These are phyloP conservation scores for Scelioninae gen. 1 DNA, from an alignment of 2,888 invertebrate genomes.

Conservation along the genomic window DNA sequence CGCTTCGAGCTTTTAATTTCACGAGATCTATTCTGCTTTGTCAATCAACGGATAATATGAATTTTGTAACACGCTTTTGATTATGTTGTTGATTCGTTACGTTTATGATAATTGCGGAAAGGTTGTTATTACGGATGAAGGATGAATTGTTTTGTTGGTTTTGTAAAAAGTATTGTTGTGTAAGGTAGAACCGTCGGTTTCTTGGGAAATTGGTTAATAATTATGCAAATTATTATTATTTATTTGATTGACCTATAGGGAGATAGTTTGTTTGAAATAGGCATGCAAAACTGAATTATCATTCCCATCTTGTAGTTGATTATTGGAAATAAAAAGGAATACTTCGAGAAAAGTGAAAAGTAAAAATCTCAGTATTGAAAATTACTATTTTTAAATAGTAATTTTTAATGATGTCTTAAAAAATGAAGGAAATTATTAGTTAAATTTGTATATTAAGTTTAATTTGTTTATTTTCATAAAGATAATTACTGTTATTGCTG, in stretches of 20 bases:
- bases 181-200: slow-evolving; percentile 8
- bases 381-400: too few species aligned
- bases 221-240: slow-evolving; percentile 25
- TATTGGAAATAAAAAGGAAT: too few species aligned
- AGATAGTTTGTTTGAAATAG: background rate
- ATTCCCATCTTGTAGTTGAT: too few species aligned
- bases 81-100: slow-evolving; percentile 18
- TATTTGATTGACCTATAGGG: background rate
- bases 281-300: too few species aligned
- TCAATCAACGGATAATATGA: slow-evolving; percentile 41
- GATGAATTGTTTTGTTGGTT: slow-evolving; percentile 33
- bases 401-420: too few species aligned
- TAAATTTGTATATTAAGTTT: too few species aligned
- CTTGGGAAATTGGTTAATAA: slow-evolving; percentile 27
- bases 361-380: too few species aligned
- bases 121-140: slow-evolving; percentile 27
- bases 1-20: slow-evolving; percentile 38
- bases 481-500: too few species aligned
- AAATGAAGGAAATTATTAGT: too few species aligned
- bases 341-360: too few species aligned
- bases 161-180: slow-evolving; percentile 1
- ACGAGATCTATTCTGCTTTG: slow-evolving; percentile 26
- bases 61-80: slow-evolving; percentile 22
- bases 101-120: slow-evolving; percentile 15
- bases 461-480: too few species aligned